phyloP scores from a whole-genome alignment of 2,113 vertebrate species.

The Triplophysa siluroides region DNA sequence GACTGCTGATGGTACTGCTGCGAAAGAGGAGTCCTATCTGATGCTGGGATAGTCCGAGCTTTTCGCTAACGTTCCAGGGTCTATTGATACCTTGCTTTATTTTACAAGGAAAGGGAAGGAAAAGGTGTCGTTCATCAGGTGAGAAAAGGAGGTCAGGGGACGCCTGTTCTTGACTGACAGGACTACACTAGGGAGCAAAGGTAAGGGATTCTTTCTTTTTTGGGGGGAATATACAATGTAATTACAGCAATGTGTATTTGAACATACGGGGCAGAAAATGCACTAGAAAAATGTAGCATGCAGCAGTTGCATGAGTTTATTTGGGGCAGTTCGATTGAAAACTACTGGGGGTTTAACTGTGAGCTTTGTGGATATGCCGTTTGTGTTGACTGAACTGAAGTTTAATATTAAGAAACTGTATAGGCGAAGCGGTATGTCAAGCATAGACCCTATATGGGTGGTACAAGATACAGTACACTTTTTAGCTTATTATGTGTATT shows the following conservation, averaged over 20 bases:
- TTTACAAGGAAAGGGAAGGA: conserved; percentile 39
- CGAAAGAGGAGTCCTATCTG: conserved; percentile 71
- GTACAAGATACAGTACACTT: background rate
- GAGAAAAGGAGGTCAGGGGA: conserved; percentile 62
- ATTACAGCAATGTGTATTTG: conserved; percentile 3
- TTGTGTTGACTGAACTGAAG: background rate
- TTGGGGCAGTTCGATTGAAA: background rate
- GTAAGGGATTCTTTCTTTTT: conserved; percentile 66
- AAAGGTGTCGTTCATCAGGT: conserved; percentile 68
- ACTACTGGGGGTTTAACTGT: background rate
- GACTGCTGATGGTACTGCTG: conserved; percentile 63
- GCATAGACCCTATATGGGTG: background rate
- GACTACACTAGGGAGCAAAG: conserved; percentile 63
- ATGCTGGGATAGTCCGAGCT: conserved; percentile 65
- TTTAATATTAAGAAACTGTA: background rate
- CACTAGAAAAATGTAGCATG: background rate
- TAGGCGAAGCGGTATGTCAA: background rate
- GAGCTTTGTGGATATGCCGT: background rate
- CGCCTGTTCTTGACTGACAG: conserved; percentile 36
- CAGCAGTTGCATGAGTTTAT: conserved; percentile 12
- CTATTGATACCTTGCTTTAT: background rate
- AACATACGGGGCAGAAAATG: background rate
- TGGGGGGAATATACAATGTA: background rate
- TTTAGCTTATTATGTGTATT: too few relatives aligned
- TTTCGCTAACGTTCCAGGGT: conserved; percentile 62